Percentiles rank a stretch among this genome's conserved stretches.
phyloP scores from a whole-genome alignment of 2,888 invertebrate genomes.

The Drosophila cognata region DNA sequence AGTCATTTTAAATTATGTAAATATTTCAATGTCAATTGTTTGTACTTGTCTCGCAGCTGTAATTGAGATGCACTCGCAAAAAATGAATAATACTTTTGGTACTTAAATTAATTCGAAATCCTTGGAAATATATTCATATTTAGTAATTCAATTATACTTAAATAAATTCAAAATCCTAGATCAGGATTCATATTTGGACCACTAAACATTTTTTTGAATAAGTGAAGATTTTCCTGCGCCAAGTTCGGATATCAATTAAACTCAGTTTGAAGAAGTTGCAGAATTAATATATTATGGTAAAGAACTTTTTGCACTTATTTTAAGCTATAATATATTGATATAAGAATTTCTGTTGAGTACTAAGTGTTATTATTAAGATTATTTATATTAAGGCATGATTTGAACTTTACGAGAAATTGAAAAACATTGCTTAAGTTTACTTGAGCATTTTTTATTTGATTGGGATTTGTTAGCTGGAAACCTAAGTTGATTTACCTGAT shows the following conservation, averaged over 20 bases:
- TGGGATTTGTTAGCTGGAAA: not conserved
- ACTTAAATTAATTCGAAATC: not conserved
- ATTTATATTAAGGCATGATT: not conserved
- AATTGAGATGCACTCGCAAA: conserved; percentile 7
- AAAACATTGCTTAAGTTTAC: not conserved
- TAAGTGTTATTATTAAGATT: not conserved
- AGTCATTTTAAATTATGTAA: conserved; percentile 38
- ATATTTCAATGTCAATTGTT: conserved; percentile 37
- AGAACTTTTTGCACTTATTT: no score
- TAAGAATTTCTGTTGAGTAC: not conserved
- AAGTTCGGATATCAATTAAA: not conserved
- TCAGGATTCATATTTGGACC: not conserved
- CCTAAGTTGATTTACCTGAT: conserved; percentile 88
- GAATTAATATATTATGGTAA: not conserved
- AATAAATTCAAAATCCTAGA: not conserved
- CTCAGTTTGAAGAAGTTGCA: not conserved
- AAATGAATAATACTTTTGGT: not conserved
- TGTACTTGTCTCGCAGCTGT: conserved; percentile 18
- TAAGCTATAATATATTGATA: not conserved
- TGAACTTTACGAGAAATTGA: not conserved
- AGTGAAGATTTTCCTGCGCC: not conserved
- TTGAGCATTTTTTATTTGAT: not conserved
- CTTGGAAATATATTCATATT: not conserved
- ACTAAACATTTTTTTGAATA: not conserved
- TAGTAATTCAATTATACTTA: not conserved